These are phyloP conservation scores for Trachythela sp. DNA, from an alignment of 64 coral and sea anemone genomes.

Conservation along the genomic window DNA sequence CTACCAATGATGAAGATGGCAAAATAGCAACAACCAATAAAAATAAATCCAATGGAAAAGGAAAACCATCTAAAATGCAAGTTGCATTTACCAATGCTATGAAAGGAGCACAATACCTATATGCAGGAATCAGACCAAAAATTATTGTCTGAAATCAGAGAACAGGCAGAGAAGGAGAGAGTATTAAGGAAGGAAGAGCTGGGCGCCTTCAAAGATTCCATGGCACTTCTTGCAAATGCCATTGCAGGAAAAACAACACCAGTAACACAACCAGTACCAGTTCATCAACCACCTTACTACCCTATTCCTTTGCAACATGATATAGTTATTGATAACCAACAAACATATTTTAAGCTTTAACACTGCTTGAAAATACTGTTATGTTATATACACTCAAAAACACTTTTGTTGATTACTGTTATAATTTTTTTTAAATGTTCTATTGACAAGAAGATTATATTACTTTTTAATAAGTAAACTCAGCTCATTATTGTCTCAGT, in stretches of 20 bases:
- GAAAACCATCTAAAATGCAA: background rate
- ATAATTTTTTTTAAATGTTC: too few relatives aligned
- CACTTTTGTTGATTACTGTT: too few relatives aligned
- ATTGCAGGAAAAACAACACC: background rate
- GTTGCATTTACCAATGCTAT: background rate
- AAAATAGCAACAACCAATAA: background rate
- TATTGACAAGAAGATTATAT: too few relatives aligned
- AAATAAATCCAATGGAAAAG: background rate
- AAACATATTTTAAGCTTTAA: slow-evolving; percentile 18
- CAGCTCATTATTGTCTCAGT: too few relatives aligned
- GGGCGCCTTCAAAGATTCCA: background rate
- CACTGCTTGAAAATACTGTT: too few relatives aligned
- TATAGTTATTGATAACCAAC: background rate
- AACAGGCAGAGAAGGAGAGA: slow-evolving; percentile 8
- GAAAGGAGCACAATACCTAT: background rate
- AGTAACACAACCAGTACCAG: too few relatives aligned
- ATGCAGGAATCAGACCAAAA: background rate
- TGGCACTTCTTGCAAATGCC: slow-evolving; percentile 36
- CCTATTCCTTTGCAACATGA: background rate
- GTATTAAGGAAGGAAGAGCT: slow-evolving; percentile 21
- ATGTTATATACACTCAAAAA: too few relatives aligned
- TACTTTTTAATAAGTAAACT: too few relatives aligned
- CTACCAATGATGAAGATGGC: background rate
- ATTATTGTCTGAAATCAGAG: background rate
- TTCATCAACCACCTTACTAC: background rate